Evolutionary conservation across 2,888 invertebrate genomes (phyloP).

Genomic region (Lottia scabra): DNA sequence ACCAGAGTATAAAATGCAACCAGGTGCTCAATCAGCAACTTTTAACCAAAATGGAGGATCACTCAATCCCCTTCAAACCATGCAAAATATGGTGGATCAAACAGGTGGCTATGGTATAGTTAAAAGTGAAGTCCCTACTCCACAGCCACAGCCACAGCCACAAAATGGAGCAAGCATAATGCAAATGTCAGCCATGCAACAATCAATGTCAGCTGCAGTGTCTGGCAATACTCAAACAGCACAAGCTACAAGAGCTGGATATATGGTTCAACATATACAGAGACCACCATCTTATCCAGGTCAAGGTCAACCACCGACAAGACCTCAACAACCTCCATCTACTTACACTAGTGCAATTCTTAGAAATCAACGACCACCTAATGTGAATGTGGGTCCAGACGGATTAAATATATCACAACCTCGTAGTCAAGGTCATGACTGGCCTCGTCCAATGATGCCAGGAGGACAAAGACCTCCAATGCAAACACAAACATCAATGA

Average conservation of each 20-base stretch:
- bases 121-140: constrained; percentile 49
- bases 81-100: constrained; percentile 73
- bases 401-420: constrained; percentile 70
- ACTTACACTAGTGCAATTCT: constrained; percentile 65
- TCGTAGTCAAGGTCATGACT: constrained; percentile 72
- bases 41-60: constrained; percentile 31
- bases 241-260: constrained; percentile 21
- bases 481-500: not conserved
- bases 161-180: constrained; percentile 46
- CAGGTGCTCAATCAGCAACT: constrained; percentile 24
- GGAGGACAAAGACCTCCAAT: constrained; percentile 8
- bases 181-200: constrained; percentile 56
- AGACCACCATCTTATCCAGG: constrained; percentile 46
- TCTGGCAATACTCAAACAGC: constrained; percentile 7
- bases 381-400: constrained; percentile 74
- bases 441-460: constrained; percentile 71
- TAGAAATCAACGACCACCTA: constrained; percentile 74
- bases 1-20: constrained; percentile 81
- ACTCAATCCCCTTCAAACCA: constrained; percentile 63
- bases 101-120: constrained; percentile 51
- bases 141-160: constrained; percentile 43
- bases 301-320: constrained; percentile 31
- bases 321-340: constrained; percentile 19
- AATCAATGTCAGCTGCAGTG: constrained; percentile 33
- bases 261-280: constrained; percentile 41